Evolutionary conservation across 1,140 invertebrate species (phyloP), one percentile per base, ranked within the genome.

Genomic region (Apis laboriosa): DNA sequence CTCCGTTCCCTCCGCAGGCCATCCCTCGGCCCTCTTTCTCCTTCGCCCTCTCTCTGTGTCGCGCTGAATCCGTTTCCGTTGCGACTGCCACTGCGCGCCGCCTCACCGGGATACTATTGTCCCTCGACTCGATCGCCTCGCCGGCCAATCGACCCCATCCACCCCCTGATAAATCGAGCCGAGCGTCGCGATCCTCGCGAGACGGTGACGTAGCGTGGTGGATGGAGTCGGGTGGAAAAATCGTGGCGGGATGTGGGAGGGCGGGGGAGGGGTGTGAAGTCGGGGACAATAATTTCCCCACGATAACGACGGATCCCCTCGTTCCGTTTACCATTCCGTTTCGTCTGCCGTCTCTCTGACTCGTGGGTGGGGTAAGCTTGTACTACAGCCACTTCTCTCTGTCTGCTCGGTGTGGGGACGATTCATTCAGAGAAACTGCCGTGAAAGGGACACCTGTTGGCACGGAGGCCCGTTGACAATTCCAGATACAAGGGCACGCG

Each of bases 381-480:
- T 92, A 92, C 88, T 91, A 92, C 90, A 92, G 90, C 86, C 91
- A 86, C 87, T 88, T 92, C 91, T 89, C 90, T 88, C 89, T 89
- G 88, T 90, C 89, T 80, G 70, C 71, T 88, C 90, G 88, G 89
- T 90, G 92, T 90, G 92, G 92, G 92, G 92, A 92, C 91, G 92
- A 94, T 94, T 94, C 94, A 94, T 94, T 94, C 92, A 93, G 94
- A 94, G 94, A 94, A 94, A 94, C 92, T 91, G 88, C 92, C 93
- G 93, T 94, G 93, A 94, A 94, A 94, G 93, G 92, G 94, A 94
- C 94, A 94, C 94, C 94, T 94, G 94, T 94, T 94, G 94, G 92
- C 91, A 86, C 89, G 75, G 73, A 86, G 84, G 87, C 86, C 87
- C 88, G 87, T 91, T 89, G 92, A 93, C 92, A 94, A 92, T 93